A percentile compares a stretch with the other conserved stretches of the same genome.
These are phyloP conservation scores for Meiosimyza decipiens DNA, from an alignment of 2,888 invertebrate genomes.

Conservation along the genomic window DNA sequence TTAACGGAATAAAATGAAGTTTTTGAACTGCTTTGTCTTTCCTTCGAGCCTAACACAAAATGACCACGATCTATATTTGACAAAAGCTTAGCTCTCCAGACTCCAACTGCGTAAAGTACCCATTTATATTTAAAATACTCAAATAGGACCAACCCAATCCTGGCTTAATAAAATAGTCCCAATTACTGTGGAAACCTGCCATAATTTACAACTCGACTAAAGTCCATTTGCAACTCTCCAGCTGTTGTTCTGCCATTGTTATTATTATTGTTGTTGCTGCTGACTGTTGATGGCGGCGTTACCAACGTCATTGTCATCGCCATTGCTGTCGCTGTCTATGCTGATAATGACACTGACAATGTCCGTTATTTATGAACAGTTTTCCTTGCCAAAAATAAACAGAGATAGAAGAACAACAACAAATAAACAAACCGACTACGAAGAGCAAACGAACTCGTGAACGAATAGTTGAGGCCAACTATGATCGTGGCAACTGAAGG, in stretches of 20 bases:
- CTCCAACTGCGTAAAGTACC: too few relatives aligned
- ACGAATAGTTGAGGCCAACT: background rate
- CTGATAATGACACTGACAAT: conserved; percentile 52
- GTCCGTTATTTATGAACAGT: conserved; percentile 58
- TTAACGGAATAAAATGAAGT: too few relatives aligned
- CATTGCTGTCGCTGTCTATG: conserved; percentile 48
- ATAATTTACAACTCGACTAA: background rate
- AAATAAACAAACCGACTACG: conserved; percentile 25
- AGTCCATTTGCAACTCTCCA: conserved; percentile 15
- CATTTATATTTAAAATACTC: too few relatives aligned
- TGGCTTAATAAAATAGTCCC: conserved; percentile 2
- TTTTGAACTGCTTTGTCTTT: too few relatives aligned
- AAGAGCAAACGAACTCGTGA: conserved; percentile 1
- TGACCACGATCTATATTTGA: too few relatives aligned
- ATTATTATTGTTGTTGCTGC: conserved; percentile 13
- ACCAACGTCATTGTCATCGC: conserved; percentile 40
- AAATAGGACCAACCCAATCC: too few relatives aligned
- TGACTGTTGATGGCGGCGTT: conserved; percentile 38
- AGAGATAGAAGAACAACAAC: conserved; percentile 44
- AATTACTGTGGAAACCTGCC: conserved; percentile 25
- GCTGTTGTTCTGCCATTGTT: conserved; percentile 17
- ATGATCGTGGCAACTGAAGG: conserved; percentile 33
- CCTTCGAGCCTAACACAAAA: too few relatives aligned
- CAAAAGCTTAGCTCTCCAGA: too few relatives aligned
- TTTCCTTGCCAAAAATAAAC: conserved; percentile 44